Base-by-base conservation (phyloP, 1,140 invertebrate species). In the Tenebrio molitor region DNA sequence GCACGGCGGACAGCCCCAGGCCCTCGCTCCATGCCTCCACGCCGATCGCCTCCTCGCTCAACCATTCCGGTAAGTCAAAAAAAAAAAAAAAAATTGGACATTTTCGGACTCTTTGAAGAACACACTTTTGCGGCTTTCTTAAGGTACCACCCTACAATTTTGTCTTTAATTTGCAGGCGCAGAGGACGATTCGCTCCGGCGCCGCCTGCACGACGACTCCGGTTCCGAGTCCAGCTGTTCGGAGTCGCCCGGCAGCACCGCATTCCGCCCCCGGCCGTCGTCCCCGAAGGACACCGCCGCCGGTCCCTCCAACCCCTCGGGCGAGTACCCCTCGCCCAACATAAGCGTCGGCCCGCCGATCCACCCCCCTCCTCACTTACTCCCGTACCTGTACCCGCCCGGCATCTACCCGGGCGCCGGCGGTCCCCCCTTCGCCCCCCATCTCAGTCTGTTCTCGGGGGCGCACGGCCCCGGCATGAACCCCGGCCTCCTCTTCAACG, bases 331-430 rank as follows among this genome's bases (percentile, higher is more conserved):
- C 1, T 89, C 92, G 39, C 93, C 93, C 1, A 95, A 95, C 84
- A 94, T 95, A 16, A 94, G 92, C 3, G 90, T 95, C 2, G 94
- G 95, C 6, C 94, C 94, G 14, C 94, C 95, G 5, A 91, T 95
- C 7, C 93, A 95, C 79, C 94, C 93, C 7, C 93, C 93, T 10
- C 89, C 89, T 33, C 89, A 91, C 81, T 86, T 96, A 50, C 85
- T 96, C 74, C 95, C 94, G 66, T 97, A 96, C 86, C 88, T 97
- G 10, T 95, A 95, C 81, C 92, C 92, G 0, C 92, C 91, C n/a
- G 93, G 92, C 1, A 84, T 96, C 53, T 96, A 96, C 84, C 91
- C 91, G 12, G 85, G 88, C 7, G 87, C 88, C 1, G 75, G 79
- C 2, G 83, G 78, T 3, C 91, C 87, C 0, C 89, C 93, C 50